phyloP scores from a whole-genome alignment of 2,797 vertebrate species.

The Todus mexicanus region DNA sequence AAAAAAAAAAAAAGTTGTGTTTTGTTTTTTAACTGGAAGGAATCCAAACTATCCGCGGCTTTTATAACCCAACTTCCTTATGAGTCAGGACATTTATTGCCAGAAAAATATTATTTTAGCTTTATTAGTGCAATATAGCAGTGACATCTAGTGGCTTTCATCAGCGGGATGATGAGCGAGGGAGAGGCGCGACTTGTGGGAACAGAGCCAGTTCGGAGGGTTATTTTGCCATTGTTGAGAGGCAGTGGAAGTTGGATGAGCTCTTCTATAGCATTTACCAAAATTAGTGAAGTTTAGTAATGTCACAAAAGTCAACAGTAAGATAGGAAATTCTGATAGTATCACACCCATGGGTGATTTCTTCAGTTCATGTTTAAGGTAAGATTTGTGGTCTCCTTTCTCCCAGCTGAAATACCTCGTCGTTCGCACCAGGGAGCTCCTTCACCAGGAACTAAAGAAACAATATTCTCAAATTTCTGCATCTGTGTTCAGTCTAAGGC shows the following conservation, averaged over 20 bases:
- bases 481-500: background rate
- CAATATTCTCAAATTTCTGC: background rate
- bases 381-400: background rate
- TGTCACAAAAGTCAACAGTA: background rate
- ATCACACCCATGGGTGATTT: background rate
- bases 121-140: constrained; percentile 33
- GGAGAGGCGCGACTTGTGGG: background rate
- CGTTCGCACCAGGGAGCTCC: background rate
- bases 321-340: background rate
- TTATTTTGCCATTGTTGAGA: background rate
- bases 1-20: background rate
- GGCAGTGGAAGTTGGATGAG: background rate
- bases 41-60: constrained; percentile 49
- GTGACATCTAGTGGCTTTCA: constrained; percentile 64
- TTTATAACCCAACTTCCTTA: constrained; percentile 64
- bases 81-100: constrained; percentile 66
- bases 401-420: background rate
- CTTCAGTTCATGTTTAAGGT: background rate
- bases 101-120: constrained; percentile 67
- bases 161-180: background rate
- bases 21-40: constrained; percentile 59
- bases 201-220: background rate
- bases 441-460: background rate
- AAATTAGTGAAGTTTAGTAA: background rate
- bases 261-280: background rate